Conservation (phyloP, 1,140 invertebrate genomes). For the Ceratosolen fusciceps region DNA sequence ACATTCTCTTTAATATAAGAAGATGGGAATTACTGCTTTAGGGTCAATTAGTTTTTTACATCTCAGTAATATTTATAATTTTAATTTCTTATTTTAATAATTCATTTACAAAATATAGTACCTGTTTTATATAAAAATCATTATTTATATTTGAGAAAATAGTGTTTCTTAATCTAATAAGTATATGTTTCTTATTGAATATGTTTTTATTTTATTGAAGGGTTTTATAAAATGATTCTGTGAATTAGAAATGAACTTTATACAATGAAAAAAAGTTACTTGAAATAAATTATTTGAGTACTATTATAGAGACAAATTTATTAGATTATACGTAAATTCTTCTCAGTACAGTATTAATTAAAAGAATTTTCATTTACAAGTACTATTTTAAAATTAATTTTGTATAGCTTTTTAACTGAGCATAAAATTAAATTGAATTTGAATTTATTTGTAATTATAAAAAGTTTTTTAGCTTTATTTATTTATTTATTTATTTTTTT, state of each 20-base stretch:
- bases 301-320: background rate
- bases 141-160: constrained; percentile 21
- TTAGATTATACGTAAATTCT: constrained; percentile 7
- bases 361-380: background rate
- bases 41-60: constrained; percentile 32
- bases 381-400: constrained; percentile 22
- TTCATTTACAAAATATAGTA: constrained; percentile 10
- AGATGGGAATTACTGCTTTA: background rate
- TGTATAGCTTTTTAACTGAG: constrained; percentile 2
- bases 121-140: constrained; percentile 10
- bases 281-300: background rate
- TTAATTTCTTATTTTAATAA: constrained; percentile 25
- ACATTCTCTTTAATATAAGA: constrained; percentile 35
- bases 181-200: background rate
- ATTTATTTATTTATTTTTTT: constrained; percentile 24
- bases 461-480: constrained; percentile 10
- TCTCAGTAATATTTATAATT: constrained; percentile 24
- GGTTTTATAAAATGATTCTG: background rate
- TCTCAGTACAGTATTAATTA: background rate
- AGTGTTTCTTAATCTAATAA: constrained; percentile 18
- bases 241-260: background rate
- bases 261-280: background rate
- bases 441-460: constrained; percentile 3
- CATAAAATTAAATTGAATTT: background rate
- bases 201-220: background rate